Evolutionary conservation across 2,888 invertebrate species (phyloP), one percentile per base, ranked within the genome.

Genomic region (Erebia ligea): DNA sequence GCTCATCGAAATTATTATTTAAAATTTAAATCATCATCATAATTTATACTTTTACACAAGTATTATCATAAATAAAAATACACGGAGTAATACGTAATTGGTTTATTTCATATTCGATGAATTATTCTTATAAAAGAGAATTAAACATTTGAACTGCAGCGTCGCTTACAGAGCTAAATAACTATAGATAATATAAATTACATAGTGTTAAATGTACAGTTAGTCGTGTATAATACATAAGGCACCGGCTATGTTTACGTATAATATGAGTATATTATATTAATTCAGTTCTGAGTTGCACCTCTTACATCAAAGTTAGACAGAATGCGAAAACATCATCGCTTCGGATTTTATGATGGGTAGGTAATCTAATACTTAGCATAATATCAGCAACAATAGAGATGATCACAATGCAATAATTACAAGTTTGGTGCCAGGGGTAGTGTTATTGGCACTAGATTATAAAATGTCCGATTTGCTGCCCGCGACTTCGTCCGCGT

Each of bases 181-280:
- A 84, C 48, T 40, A 67, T 21, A 71, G 68, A 78, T 83, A 84
- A 84, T 86, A 90, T 91, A 91, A 91, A 90, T 90, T 88, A 91
- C 81, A 89, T 21, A 81, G 84, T 83, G 81, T 85, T 86, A 86
- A 80, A 85, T 87, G 80, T 87, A 86, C 85, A 85, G 75, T 83
- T 83, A 80, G 82, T 82, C 83, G 79, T 82, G 80, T 88, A 85
- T 86, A 81, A 84, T 85, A 88, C 85, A 87, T 80, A 88, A 89
- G 91, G 90, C 92, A 90, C 90, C 90, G 80, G 81, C 76, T 79
- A 73, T 68, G 79, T 78, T 76, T 79, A 73, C 70, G 80, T 78
- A 76, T 42, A 80, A 85, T 34, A 80, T 85, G 88, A 88, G 87
- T 89, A 86, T 86, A 86, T 64, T 80, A 70, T 78, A 78, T 74